Evolutionary conservation across 2,797 vertebrate species (phyloP).

Genomic region (Galago senegalensis): DNA sequence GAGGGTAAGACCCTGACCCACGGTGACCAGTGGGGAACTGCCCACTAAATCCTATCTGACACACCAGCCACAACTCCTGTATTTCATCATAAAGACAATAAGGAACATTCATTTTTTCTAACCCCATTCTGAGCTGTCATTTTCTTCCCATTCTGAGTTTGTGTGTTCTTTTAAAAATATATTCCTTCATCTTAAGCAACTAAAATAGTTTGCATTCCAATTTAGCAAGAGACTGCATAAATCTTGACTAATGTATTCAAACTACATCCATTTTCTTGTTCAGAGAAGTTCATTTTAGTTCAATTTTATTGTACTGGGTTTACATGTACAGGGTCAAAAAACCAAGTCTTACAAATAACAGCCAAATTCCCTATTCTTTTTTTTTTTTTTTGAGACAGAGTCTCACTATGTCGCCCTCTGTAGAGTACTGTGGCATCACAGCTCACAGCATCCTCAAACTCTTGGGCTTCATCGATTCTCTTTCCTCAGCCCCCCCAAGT

Average conservation of each 20-base stretch:
- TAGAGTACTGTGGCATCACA: too few species aligned
- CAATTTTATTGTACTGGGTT: slow-evolving; percentile 4
- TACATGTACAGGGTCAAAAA: slow-evolving; percentile 1
- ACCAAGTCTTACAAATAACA: slow-evolving; percentile 29
- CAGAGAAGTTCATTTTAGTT: slow-evolving; percentile 36
- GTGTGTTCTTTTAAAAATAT: background rate
- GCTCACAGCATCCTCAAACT: too few species aligned
- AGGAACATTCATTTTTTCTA: background rate
- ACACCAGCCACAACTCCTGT: background rate
- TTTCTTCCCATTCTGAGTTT: background rate
- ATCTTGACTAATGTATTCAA: slow-evolving; percentile 29
- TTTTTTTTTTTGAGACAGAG: background rate
- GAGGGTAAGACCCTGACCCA: background rate
- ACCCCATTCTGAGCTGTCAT: background rate
- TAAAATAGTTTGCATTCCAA: slow-evolving; percentile 56
- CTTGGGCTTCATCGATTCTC: too few species aligned
- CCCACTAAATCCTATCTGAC: background rate
- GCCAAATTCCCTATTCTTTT: background rate
- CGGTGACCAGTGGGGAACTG: background rate
- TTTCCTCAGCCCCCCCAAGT: too few species aligned
- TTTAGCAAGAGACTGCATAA: slow-evolving; percentile 15
- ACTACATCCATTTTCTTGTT: slow-evolving; percentile 34
- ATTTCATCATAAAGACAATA: background rate
- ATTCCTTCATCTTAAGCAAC: slow-evolving; percentile 45
- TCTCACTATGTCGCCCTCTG: too few species aligned